Conservation (phyloP, 2,888 invertebrate species). For the Drosophila prolongata region DNA sequence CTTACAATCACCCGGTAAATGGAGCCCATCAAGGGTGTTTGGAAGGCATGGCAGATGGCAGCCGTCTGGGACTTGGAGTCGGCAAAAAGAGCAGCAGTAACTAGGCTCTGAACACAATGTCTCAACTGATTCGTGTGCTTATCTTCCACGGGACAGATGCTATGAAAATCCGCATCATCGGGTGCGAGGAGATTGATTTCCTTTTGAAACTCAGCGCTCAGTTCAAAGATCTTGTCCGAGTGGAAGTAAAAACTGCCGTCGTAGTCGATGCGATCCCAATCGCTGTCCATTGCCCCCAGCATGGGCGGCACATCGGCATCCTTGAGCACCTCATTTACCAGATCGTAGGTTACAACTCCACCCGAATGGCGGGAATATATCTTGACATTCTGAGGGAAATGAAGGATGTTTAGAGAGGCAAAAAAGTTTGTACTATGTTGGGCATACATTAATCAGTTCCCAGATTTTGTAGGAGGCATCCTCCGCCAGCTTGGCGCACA, state of each 20-base stretch:
- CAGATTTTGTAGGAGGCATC: slow-evolving; percentile 84
- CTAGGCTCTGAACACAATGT: slow-evolving; percentile 77
- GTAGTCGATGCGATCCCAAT: slow-evolving; percentile 83
- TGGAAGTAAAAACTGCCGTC: slow-evolving; percentile 83
- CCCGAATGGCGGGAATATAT: slow-evolving; percentile 83
- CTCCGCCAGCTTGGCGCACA: slow-evolving; percentile 82
- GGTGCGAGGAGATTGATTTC: slow-evolving; percentile 69
- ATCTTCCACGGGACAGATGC: slow-evolving; percentile 80
- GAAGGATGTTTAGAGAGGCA: not conserved
- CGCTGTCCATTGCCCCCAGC: slow-evolving; percentile 82
- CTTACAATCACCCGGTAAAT: slow-evolving; percentile 80
- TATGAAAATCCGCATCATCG: slow-evolving; percentile 69
- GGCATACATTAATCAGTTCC: slow-evolving; percentile 83
- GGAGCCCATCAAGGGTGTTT: slow-evolving; percentile 81
- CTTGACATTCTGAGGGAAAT: slow-evolving; percentile 79
- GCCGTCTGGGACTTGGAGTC: slow-evolving; percentile 63
- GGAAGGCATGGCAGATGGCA: slow-evolving; percentile 72
- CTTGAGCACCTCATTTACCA: slow-evolving; percentile 84
- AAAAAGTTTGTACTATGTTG: rapidly evolving
- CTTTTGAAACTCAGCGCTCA: slow-evolving; percentile 83
- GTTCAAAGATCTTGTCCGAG: slow-evolving; percentile 82
- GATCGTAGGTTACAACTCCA: slow-evolving; percentile 81
- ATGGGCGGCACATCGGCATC: slow-evolving; percentile 83
- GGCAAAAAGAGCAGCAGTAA: slow-evolving; percentile 79
- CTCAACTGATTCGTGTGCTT: slow-evolving; percentile 71